A percentile compares a stretch with the other conserved stretches of the same genome.
Conservation (phyloP, 2,113 vertebrate species). For the Dinomys branickii region DNA sequence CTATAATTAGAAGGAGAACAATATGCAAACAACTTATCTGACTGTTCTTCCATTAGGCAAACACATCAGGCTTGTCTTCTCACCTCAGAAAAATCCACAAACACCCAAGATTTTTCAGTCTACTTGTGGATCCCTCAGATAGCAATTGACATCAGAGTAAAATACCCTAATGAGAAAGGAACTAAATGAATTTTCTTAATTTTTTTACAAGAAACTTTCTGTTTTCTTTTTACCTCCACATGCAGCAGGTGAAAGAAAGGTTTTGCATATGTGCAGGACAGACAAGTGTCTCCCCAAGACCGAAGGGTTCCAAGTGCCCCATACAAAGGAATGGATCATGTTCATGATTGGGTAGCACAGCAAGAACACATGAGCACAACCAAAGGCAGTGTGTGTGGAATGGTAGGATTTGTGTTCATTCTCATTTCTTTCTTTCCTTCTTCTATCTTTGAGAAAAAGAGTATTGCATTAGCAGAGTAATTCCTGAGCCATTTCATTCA, state of each 20-base stretch:
- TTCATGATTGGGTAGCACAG: background rate
- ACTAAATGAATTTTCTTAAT: background rate
- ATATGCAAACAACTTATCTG: background rate
- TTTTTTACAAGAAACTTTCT: background rate
- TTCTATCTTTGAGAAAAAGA: background rate
- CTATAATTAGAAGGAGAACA: background rate
- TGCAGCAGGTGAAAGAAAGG: background rate
- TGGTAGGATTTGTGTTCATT: background rate
- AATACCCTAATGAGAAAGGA: background rate
- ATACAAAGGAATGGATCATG: no score
- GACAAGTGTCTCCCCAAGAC: background rate
- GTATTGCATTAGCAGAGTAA: background rate
- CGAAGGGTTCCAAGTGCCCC: background rate
- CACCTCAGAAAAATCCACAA: background rate
- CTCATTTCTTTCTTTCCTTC: background rate
- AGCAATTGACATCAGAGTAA: constrained; percentile 1
- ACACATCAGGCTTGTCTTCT: background rate
- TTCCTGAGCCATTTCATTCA: background rate
- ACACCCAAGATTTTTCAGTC: background rate
- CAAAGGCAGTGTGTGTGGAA: no score
- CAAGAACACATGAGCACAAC: background rate
- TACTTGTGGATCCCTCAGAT: background rate
- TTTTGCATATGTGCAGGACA: background rate
- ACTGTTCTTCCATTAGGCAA: background rate
- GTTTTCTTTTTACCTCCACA: background rate